Evolutionary conservation across 2,113 vertebrate species (phyloP).

Genomic region (Chionomys nivalis): DNA sequence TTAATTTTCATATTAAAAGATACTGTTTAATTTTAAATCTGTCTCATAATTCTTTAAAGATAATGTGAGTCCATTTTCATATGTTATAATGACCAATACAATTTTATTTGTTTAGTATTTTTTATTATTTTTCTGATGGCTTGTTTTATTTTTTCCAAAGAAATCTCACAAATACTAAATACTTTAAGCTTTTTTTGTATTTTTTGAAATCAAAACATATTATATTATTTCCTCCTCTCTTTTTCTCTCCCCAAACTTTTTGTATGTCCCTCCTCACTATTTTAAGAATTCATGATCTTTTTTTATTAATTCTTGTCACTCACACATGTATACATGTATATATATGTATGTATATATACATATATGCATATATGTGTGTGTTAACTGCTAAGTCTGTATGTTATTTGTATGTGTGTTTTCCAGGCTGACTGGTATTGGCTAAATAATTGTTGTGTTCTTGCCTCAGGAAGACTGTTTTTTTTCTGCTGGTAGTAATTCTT

Average conservation of each 20-base stretch:
- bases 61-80: background rate
- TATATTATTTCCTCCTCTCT: background rate
- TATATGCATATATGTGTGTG: background rate
- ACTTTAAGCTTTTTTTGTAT: background rate
- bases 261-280: background rate
- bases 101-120: background rate
- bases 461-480: background rate
- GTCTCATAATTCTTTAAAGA: background rate
- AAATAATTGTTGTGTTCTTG: background rate
- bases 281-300: background rate
- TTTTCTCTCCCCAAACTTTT: background rate
- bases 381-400: background rate
- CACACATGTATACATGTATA: too few species aligned
- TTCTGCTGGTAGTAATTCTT: too few species aligned
- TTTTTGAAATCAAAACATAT: background rate
- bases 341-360: background rate
- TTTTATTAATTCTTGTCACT: background rate
- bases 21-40: background rate
- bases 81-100: background rate
- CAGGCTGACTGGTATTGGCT: background rate
- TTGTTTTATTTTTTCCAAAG: background rate
- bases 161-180: background rate
- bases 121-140: background rate
- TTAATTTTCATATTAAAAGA: background rate
- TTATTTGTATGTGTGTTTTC: background rate